Percentiles rank a stretch among this genome's conserved stretches.
These are phyloP conservation scores for Notechis scutatus DNA, from an alignment of 2,113 vertebrate species.

Conservation along the genomic window DNA sequence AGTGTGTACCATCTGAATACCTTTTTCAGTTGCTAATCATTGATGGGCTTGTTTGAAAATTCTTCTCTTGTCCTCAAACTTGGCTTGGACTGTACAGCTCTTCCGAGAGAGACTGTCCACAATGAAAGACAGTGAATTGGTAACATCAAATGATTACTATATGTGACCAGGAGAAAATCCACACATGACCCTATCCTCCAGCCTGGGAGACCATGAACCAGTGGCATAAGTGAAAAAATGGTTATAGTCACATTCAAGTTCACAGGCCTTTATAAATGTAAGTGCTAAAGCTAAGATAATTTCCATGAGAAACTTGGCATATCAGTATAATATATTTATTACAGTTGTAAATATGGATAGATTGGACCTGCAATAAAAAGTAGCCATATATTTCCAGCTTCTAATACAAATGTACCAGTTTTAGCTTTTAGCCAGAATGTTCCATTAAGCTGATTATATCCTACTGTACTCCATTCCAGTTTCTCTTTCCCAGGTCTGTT, in stretches of 20 bases:
- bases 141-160: not conserved
- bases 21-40: not conserved
- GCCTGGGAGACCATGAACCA: not conserved
- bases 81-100: not conserved
- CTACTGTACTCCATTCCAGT: not conserved
- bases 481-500: not conserved
- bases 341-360: not conserved
- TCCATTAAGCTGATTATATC: not conserved
- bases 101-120: not conserved
- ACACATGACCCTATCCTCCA: not conserved
- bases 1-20: not conserved
- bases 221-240: not conserved
- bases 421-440: not conserved
- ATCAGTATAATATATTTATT: not conserved
- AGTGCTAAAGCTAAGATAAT: not conserved
- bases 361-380: not conserved
- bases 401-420: not conserved
- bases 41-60: not conserved
- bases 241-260: not conserved
- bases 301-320: not conserved
- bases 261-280: not conserved
- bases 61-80: not conserved
- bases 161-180: not conserved
- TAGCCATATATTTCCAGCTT: not conserved
- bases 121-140: not conserved